These are phyloP conservation scores for Argyra leucocephala DNA, from an alignment of 2,888 invertebrate genomes.

Conservation along the genomic window DNA sequence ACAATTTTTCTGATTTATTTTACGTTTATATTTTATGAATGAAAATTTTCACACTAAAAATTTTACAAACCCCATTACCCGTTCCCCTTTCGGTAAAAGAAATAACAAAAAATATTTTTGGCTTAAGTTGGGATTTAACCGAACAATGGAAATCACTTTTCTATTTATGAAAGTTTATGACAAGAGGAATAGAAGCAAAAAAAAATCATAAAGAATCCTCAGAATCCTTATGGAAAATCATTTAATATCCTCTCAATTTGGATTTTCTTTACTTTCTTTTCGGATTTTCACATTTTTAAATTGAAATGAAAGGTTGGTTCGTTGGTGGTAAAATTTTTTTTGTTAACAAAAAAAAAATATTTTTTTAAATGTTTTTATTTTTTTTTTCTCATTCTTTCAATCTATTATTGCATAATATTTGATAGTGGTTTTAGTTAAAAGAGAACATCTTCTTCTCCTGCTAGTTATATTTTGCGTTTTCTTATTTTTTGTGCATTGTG, in stretches of 20 bases:
- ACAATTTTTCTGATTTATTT: no score
- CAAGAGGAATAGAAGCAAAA: neutral
- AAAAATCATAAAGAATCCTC: neutral
- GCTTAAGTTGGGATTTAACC: neutral
- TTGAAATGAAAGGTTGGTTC: neutral
- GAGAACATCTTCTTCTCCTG: neutral
- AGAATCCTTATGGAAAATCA: neutral
- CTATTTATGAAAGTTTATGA: constrained; percentile 3
- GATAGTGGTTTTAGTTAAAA: neutral
- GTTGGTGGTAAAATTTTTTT: neutral
- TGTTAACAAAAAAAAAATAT: neutral
- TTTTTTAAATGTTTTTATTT: neutral
- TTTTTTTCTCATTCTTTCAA: neutral
- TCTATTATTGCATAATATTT: neutral
- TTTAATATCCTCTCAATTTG: constrained; percentile 6
- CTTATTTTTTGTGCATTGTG: neutral
- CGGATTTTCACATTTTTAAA: neutral
- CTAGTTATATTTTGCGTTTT: neutral
- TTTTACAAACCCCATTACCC: no score
- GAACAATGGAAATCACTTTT: constrained; percentile 3
- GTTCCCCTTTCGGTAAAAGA: no score
- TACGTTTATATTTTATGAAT: no score
- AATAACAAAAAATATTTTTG: neutral
- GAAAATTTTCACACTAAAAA: no score
- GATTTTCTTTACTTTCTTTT: neutral